Base-by-base conservation (phyloP, 2,113 vertebrate genomes). In the Colossoma macropomum region DNA sequence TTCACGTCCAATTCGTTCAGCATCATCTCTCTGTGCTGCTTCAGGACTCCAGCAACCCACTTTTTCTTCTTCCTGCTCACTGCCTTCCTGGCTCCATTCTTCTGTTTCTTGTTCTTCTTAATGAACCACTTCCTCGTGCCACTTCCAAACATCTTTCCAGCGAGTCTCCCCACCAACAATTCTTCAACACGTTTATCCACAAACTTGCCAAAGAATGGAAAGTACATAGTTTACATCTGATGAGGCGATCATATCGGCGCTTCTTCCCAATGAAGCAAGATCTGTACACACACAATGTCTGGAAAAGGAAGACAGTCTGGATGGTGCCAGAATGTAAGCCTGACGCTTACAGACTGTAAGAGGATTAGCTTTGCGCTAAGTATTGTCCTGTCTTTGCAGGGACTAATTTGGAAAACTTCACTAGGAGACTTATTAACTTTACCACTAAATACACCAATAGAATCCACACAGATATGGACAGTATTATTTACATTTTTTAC, bases 301-400 rank as follows among this genome's bases (percentile, higher is more conserved):
- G 90, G 89, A 90, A 83, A 90, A 93, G 90, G 87, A 88, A 91
- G 90, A 91, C 94, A 95, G 93, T 95, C 95, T 95, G 96, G 93
- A 94, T 93, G 88, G 86, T 86, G 80, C 89, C 93, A 91, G 91
- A 92, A 90, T 92, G 92, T 92, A 91, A 89, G 92, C 89, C 84
- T 87, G 87, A 90, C 91, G 93, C 94, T 94, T 94, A 93, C 87
- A 80, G 81, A 89, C 87, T 87, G 87, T 96, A 96, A 97, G 96
- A 96, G 96, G 96, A 98, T 97, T 97, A 95, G 28, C 52, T 90
- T 91, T 87, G 86, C 90, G 84, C 92, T 95, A 93, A 95, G 94
- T 92, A 94, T 89, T 85, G 89, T 89, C 93, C 87, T 84, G 79
- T 80, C 60, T 75, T 38, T 78, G n/a, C 75, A 82, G 84, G 81